Conservation (phyloP, 2,113 vertebrate genomes). For the Formicarius rufipectus region DNA sequence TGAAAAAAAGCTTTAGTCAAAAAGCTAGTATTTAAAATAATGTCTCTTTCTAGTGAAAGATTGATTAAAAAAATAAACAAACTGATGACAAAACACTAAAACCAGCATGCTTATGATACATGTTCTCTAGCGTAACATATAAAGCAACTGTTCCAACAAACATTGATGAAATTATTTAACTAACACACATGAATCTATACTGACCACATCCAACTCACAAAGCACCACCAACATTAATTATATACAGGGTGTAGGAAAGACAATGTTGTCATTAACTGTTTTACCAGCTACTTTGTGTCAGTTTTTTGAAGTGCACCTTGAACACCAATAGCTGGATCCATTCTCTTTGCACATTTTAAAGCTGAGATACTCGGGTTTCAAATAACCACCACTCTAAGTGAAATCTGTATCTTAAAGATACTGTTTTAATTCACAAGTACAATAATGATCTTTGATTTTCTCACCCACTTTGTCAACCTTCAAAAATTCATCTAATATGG, state of each 20-base stretch:
- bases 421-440: not conserved
- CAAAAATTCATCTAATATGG: not conserved
- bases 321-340: not conserved
- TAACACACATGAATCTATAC: conserved; percentile 65
- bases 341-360: not conserved
- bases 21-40: conserved; percentile 37
- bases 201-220: conserved; percentile 67
- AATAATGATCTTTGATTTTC: not conserved
- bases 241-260: not conserved
- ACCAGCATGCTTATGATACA: conserved; percentile 71
- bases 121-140: conserved; percentile 36
- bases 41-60: conserved; percentile 44
- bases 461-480: not conserved
- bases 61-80: conserved; percentile 33
- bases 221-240: conserved; percentile 47
- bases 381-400: not conserved
- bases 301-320: not conserved
- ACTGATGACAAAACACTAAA: conserved; percentile 73
- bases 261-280: not conserved
- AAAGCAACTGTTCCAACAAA: conserved; percentile 69
- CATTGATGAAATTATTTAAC: conserved; percentile 44
- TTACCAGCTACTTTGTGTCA: not conserved
- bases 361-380: not conserved
- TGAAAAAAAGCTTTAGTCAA: conserved; percentile 66
- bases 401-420: not conserved